These are phyloP conservation scores for Chrysolina oricalcia DNA, from an alignment of 2,888 invertebrate genomes.

Conservation along the genomic window DNA sequence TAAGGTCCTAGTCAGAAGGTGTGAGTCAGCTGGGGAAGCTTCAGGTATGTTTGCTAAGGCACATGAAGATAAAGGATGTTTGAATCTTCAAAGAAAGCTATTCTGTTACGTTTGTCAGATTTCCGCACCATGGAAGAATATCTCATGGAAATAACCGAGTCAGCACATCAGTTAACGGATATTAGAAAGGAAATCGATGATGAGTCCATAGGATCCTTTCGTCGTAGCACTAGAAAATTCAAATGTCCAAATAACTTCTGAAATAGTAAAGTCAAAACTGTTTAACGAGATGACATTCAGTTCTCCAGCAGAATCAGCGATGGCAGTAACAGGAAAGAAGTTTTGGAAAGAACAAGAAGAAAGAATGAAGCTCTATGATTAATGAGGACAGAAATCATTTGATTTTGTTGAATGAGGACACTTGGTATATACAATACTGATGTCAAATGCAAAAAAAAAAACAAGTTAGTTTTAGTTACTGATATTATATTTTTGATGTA, in stretches of 20 bases:
- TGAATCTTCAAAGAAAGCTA: conserved; percentile 14
- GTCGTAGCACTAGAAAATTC: background rate
- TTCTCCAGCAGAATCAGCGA: background rate
- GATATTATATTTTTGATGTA: too few relatives aligned
- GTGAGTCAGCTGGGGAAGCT: conserved; percentile 16
- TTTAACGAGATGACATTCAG: too few relatives aligned
- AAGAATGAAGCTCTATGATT: too few relatives aligned
- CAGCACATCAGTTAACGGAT: conserved; percentile 13
- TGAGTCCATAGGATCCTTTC: background rate
- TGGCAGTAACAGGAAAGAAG: background rate
- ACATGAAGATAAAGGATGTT: conserved; percentile 4
- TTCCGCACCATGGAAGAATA: conserved; percentile 9
- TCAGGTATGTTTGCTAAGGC: background rate
- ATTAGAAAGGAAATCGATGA: too few relatives aligned
- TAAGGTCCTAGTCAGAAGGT: conserved; percentile 22
- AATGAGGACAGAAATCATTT: background rate
- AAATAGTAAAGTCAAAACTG: too few relatives aligned
- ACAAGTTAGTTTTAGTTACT: too few relatives aligned
- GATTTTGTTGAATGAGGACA: too few relatives aligned
- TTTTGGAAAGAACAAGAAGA: background rate
- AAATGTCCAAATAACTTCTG: conserved; percentile 1
- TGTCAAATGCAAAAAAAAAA: too few relatives aligned
- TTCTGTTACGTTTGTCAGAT: conserved; percentile 8
- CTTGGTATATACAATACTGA: too few relatives aligned
- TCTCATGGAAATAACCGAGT: too few relatives aligned